phyloP scores from a whole-genome alignment of 2,888 invertebrate species.

The Zootermopsis nevadensis region DNA sequence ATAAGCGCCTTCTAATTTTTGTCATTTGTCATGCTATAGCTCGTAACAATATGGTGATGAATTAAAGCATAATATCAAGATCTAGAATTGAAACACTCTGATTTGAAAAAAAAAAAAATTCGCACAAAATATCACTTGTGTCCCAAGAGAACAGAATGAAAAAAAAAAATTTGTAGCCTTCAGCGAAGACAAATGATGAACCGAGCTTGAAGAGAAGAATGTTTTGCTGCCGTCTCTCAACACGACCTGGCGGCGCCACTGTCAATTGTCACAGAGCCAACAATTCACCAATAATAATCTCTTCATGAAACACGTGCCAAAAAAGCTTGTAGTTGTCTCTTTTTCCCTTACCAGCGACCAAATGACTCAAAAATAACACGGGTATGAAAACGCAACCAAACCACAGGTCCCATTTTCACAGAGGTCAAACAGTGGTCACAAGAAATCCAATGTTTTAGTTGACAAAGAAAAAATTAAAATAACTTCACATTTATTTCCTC shows the following conservation, averaged over 20 bases:
- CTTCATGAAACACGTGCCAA: slow-evolving; percentile 46
- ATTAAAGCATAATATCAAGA: no score
- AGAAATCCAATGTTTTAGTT: no score
- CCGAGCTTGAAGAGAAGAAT: not conserved
- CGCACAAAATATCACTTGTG: no score
- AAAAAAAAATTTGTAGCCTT: no score
- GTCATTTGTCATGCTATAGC: no score
- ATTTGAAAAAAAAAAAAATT: no score
- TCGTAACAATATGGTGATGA: no score
- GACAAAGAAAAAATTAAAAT: no score
- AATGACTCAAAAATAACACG: slow-evolving; percentile 41
- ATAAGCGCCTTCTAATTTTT: no score
- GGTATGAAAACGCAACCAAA: slow-evolving; percentile 9
- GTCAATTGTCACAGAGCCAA: slow-evolving; percentile 48
- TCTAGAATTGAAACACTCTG: no score
- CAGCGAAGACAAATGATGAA: not conserved
- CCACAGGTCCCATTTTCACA: not conserved
- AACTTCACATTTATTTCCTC: no score
- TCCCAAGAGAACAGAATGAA: no score
- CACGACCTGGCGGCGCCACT: slow-evolving; percentile 48
- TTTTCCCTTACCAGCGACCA: slow-evolving; percentile 25
- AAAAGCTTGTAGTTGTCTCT: slow-evolving; percentile 4
- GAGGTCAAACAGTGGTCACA: not conserved
- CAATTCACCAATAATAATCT: slow-evolving; percentile 49
- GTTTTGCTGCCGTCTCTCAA: slow-evolving; percentile 4